phyloP scores from a whole-genome alignment of 2,113 vertebrate genomes.

The Muntiacus reevesi region DNA sequence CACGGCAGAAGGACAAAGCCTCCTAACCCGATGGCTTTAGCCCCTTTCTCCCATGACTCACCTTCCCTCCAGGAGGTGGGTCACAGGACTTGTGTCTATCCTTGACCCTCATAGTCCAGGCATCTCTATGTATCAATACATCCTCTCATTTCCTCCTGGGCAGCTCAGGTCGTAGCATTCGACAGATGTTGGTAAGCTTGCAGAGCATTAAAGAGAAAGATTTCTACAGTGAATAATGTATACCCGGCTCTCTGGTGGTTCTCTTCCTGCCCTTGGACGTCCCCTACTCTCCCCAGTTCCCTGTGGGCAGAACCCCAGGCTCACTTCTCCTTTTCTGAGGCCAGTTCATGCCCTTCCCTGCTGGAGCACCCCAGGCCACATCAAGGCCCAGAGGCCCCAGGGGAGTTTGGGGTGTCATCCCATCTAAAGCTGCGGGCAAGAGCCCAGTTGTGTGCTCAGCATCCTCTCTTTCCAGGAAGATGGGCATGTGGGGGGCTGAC shows the following conservation, averaged over 20 bases:
- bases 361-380: background rate
- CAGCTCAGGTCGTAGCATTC: background rate
- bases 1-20: background rate
- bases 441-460: background rate
- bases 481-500: background rate
- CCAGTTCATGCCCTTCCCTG: fast-evolving
- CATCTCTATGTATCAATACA: background rate
- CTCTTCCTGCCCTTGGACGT: background rate
- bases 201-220: background rate
- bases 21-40: background rate
- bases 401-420: background rate
- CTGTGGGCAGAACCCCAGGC: background rate
- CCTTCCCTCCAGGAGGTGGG: background rate
- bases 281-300: background rate
- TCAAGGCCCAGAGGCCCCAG: too few relatives aligned
- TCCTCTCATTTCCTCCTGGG: background rate
- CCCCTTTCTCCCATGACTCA: background rate
- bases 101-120: background rate
- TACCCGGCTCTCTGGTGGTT: background rate
- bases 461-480: background rate
- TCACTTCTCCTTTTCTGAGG: background rate
- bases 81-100: background rate
- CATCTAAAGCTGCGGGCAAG: background rate
- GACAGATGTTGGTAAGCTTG: background rate
- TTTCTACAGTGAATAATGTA: background rate